These are phyloP conservation scores for Epinotia brunnichana DNA, from an alignment of 2,888 invertebrate genomes.

Conservation along the genomic window DNA sequence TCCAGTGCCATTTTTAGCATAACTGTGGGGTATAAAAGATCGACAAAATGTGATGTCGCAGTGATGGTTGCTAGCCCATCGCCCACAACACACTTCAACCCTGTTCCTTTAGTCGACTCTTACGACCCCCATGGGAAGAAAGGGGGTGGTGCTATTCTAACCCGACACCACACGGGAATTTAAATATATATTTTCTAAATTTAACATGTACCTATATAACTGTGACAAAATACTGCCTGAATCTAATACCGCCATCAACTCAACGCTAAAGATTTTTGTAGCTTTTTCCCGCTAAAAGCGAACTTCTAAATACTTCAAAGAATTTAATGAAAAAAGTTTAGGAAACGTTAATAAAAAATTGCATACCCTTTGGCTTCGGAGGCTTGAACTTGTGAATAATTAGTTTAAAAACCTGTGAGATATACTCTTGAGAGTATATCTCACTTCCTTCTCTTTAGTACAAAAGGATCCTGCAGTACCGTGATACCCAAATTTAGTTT, in stretches of 20 bases:
- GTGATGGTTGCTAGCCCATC: no score
- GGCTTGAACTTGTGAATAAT: constrained; percentile 67
- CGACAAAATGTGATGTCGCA: no score
- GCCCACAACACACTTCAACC: no score
- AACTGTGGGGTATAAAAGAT: no score
- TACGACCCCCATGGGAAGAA: no score
- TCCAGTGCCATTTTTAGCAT: no score
- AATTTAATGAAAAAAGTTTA: constrained; percentile 75
- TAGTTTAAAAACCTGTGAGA: constrained; percentile 54
- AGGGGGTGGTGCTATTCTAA: no score
- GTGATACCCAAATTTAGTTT: no score
- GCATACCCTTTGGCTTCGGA: constrained; percentile 63
- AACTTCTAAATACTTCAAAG: constrained; percentile 67
- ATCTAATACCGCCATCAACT: constrained; percentile 50
- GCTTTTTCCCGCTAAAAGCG: constrained; percentile 58
- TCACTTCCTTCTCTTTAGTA: no score
- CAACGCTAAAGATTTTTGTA: constrained; percentile 49
- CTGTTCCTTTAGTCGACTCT: no score
- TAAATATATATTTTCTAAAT: neutral
- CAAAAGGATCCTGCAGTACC: no score
- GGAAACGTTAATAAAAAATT: constrained; percentile 69
- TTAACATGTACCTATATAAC: neutral
- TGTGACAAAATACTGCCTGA: constrained; percentile 13
- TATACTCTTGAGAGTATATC: neutral
- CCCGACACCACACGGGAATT: no score